Evolutionary conservation across 2,113 vertebrate species (phyloP).

Genomic region (Cinclus mexicanus): DNA sequence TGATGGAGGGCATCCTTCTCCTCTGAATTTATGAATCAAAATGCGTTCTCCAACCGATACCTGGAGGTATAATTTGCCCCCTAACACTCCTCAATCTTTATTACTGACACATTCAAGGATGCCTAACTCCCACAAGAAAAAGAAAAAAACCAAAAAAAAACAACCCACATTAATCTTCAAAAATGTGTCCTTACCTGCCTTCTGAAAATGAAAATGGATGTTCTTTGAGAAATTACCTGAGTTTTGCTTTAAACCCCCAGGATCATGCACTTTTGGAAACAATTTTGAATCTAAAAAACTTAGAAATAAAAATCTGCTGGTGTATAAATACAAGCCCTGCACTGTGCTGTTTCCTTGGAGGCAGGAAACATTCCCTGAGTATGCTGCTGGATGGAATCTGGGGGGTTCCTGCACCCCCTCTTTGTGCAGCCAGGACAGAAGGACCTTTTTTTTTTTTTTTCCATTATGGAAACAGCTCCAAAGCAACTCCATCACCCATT

Average conservation of each 20-base stretch:
- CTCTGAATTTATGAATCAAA: slow-evolving; percentile 14
- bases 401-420: background rate
- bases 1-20: slow-evolving; percentile 22
- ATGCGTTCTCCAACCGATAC: background rate
- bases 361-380: background rate
- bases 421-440: background rate
- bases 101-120: slow-evolving; percentile 61
- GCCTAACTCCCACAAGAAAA: background rate
- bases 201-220: slow-evolving; percentile 45
- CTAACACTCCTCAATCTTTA: slow-evolving; percentile 37
- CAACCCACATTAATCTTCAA: slow-evolving; percentile 30
- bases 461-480: background rate
- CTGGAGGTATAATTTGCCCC: slow-evolving; percentile 17
- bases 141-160: background rate
- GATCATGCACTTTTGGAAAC: slow-evolving; percentile 3
- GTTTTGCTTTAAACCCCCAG: slow-evolving; percentile 21
- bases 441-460: too few species aligned
- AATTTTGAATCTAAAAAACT: background rate
- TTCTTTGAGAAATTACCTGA: slow-evolving; percentile 33
- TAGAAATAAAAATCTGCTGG: background rate
- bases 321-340: background rate
- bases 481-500: background rate
- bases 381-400: background rate
- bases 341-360: background rate
- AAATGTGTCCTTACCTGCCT: slow-evolving; percentile 45